phyloP scores from a whole-genome alignment of 2,797 vertebrate species.

The Epinephelus coioides region DNA sequence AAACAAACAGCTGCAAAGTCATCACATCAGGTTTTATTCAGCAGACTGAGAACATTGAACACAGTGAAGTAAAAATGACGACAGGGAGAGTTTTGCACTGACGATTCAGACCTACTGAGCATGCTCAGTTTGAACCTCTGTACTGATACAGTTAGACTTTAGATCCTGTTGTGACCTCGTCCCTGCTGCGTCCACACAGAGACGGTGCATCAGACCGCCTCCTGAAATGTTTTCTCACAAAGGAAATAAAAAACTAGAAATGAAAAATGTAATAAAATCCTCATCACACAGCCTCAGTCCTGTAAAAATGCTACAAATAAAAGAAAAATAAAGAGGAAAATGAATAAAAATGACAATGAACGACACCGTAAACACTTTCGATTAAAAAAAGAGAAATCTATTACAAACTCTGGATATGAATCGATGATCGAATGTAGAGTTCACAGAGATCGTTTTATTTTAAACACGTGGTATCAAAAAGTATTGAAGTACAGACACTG shows the following conservation, averaged over 20 bases:
- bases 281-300: not conserved
- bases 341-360: constrained; percentile 7
- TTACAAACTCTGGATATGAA: too few species aligned
- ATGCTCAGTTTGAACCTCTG: not conserved
- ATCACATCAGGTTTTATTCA: constrained; percentile 36
- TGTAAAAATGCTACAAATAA: not conserved
- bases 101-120: not conserved
- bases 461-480: too few species aligned
- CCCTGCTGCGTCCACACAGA: not conserved
- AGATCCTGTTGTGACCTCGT: not conserved
- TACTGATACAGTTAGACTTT: not conserved
- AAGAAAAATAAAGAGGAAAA: not conserved
- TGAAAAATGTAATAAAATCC: not conserved
- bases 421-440: too few species aligned
- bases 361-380: not conserved
- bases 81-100: too few species aligned
- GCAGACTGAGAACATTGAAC: not conserved
- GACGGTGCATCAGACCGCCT: not conserved
- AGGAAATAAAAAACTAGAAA: not conserved
- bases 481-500: too few species aligned
- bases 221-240: not conserved
- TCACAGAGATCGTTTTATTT: too few species aligned
- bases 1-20: constrained; percentile 2
- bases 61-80: too few species aligned
- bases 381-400: too few species aligned